Conservation (phyloP, 2,113 vertebrate genomes). For the Coptodon rendalli region DNA sequence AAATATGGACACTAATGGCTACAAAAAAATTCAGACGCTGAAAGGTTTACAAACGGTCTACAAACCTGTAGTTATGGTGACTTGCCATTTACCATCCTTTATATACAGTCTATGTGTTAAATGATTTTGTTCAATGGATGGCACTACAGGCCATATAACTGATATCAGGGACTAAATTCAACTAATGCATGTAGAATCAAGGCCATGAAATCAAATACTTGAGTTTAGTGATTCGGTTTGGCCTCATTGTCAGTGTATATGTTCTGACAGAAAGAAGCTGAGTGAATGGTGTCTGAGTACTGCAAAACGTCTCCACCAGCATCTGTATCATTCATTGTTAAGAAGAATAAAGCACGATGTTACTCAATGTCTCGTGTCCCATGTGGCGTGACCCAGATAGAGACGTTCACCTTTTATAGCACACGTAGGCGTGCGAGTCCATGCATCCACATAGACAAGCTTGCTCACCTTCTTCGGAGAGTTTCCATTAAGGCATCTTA, state of each 20-base stretch:
- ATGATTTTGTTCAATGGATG: neutral
- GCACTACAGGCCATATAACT: neutral
- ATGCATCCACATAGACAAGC: neutral
- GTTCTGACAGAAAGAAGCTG: neutral
- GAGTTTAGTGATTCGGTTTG: neutral
- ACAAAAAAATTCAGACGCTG: neutral
- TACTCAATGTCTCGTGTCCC: conserved; percentile 26
- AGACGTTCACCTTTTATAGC: conserved; percentile 27
- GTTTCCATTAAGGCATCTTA: conserved; percentile 33
- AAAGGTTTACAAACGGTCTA: neutral
- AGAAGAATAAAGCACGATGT: conserved; percentile 7
- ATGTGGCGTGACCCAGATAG: conserved; percentile 42
- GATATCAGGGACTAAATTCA: neutral
- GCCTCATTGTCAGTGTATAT: neutral
- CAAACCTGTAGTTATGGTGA: neutral
- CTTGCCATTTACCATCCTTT: neutral
- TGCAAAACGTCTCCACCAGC: neutral
- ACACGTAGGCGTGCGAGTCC: neutral
- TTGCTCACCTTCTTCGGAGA: conserved; percentile 13
- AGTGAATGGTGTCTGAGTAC: neutral
- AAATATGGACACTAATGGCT: neutral
- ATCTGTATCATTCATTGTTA: conserved; percentile 25
- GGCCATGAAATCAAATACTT: neutral
- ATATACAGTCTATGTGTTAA: neutral
- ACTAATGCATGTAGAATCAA: neutral